These are phyloP conservation scores for Periophthalmodon schlosseri DNA, from an alignment of 2,113 vertebrate species.

Conservation along the genomic window DNA sequence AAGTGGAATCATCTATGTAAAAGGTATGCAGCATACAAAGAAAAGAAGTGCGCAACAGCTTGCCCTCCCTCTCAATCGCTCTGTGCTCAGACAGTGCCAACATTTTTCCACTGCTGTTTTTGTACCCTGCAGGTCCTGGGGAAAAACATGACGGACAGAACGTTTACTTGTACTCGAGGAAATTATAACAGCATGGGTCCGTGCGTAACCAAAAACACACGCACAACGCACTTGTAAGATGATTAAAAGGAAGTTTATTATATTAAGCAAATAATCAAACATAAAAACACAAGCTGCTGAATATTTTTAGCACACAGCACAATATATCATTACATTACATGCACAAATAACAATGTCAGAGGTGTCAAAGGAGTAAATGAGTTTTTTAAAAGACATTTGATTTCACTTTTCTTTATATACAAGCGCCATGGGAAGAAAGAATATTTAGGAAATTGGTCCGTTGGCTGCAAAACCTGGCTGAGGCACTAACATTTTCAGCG, in stretches of 20 bases:
- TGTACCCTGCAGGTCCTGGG: conserved; percentile 27
- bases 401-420: conserved; percentile 6
- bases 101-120: conserved; percentile 42
- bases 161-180: neutral
- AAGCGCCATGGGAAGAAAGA: conserved; percentile 12
- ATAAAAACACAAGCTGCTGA: conserved; percentile 8
- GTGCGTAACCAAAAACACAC: neutral
- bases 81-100: conserved; percentile 45
- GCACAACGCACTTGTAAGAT: neutral
- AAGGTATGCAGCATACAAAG: neutral
- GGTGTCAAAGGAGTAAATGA: conserved; percentile 11
- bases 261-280: conserved; percentile 20
- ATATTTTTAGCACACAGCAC: neutral
- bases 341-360: conserved; percentile 15
- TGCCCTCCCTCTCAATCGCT: conserved; percentile 21
- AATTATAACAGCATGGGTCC: neutral
- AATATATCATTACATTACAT: neutral
- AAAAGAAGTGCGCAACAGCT: conserved; percentile 51
- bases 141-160: conserved; percentile 3
- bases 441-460: neutral
- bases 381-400: neutral
- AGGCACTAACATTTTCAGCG: conserved; percentile 51
- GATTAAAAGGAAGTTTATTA: conserved; percentile 53
- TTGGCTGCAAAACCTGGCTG: conserved; percentile 48
- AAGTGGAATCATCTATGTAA: neutral